A percentile compares a stretch with the other conserved stretches of the same genome.
Evolutionary conservation across 2,113 vertebrate species (phyloP).

Genomic region (Synodontis membranacea): DNA sequence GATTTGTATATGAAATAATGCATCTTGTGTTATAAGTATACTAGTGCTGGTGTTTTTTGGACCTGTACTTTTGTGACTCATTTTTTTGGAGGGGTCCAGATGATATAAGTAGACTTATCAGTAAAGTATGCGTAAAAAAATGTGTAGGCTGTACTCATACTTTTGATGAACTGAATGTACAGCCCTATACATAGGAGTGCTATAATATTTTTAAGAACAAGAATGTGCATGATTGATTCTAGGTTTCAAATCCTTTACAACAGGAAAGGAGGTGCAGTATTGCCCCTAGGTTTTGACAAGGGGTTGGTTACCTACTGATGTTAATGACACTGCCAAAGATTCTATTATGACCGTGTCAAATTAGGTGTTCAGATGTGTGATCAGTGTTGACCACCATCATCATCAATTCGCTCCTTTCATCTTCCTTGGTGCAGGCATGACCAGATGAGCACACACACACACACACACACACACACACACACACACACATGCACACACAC

Average conservation of each 20-base stretch:
- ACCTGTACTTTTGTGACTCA: not conserved
- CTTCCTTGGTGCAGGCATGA: slow-evolving; percentile 5
- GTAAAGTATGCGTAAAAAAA: not conserved
- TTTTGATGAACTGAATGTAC: not conserved
- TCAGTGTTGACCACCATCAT: slow-evolving; percentile 35
- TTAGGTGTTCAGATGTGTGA: slow-evolving; percentile 29
- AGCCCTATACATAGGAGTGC: not conserved
- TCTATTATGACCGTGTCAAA: slow-evolving; percentile 12
- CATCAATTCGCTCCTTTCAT: slow-evolving; percentile 36
- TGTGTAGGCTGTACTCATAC: not conserved
- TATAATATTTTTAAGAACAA: not conserved
- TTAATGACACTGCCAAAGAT: slow-evolving; percentile 16
- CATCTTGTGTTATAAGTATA: not conserved
- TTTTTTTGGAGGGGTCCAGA: not conserved
- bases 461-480: slow-evolving; percentile 22
- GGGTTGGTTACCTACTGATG: not conserved
- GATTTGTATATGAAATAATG: not conserved
- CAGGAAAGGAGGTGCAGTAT: not conserved
- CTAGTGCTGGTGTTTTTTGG: too few species aligned
- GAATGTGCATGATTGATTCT: not conserved
- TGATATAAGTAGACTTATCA: not conserved
- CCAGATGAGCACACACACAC: slow-evolving; percentile 30
- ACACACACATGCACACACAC: slow-evolving; percentile 40
- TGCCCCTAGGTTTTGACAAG: not conserved
- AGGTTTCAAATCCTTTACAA: not conserved